Evolutionary conservation across 2,113 vertebrate genomes (phyloP).

Genomic region (Pterocles gutturalis): DNA sequence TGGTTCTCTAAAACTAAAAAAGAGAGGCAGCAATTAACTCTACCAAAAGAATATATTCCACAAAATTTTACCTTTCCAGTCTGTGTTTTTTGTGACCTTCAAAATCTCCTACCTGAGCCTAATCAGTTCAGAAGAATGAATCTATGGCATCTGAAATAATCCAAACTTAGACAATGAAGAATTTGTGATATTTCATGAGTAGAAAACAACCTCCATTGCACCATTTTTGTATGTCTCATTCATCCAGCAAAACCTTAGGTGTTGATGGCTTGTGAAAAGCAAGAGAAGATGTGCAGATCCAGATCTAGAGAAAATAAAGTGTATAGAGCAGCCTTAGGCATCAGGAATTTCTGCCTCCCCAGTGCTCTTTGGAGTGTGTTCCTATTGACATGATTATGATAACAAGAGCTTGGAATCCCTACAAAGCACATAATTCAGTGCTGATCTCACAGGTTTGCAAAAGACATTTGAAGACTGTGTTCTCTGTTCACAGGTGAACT

Average conservation of each 20-base stretch:
- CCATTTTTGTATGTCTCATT: neutral
- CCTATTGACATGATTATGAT: neutral
- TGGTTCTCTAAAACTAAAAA: neutral
- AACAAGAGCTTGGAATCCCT: neutral
- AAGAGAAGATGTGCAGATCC: neutral
- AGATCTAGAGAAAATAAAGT: neutral
- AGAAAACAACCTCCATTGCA: neutral
- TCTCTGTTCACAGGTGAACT: neutral
- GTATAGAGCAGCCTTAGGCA: neutral
- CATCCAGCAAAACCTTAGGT: neutral
- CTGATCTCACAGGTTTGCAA: neutral
- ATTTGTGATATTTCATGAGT: neutral
- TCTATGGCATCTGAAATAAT: neutral
- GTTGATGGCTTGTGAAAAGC: neutral
- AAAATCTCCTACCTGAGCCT: neutral
- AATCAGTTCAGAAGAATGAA: neutral
- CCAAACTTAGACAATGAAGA: neutral
- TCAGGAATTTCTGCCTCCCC: neutral
- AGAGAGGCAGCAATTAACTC: neutral
- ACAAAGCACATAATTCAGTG: neutral
- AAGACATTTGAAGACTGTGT: neutral
- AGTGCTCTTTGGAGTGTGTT: neutral
- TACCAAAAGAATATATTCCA: neutral
- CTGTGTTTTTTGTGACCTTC: neutral
- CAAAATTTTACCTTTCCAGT: neutral